Evolutionary conservation across 1,140 invertebrate genomes (phyloP), one percentile per base, ranked within the genome.

Genomic region (Zaprionus vittiger): DNA sequence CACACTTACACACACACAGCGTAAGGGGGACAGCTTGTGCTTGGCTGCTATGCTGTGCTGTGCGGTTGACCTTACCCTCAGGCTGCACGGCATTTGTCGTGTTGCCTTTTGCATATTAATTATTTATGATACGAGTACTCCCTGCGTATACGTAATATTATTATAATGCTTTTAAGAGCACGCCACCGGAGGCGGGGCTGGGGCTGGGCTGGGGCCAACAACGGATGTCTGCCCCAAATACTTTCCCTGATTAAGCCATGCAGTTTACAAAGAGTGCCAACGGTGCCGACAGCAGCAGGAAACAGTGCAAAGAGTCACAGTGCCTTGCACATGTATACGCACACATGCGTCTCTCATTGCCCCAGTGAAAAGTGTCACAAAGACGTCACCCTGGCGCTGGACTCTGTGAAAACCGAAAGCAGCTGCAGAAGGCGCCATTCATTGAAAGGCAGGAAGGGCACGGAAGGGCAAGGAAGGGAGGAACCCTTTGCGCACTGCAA

Each of bases 71-170:
- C 67, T 66, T 59, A 72, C 24, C 28, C 52, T 26, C 41, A 22
- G 59, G 41, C 41, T 73, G 47, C 60, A 61, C 61, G 44, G 56
- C 64, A 66, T 59, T 67, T 67, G 72, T 69, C 72, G 78, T 85
- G 68, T 80, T 86, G 80, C 77, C 74, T 68, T 85, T 74, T 80
- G 69, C 71, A 44, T 67, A 83, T 86, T 86, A 77, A 83, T 87
- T 86, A 86, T 86, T 86, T 83, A 80, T 56, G 68, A 57, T 28
- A 56, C 26, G 82, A 67, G 34, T 60, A 70, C 69, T 67, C 47
- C 38, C 37, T 73, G 67, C 73, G 81, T 89, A 80, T 78, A 78
- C 77, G 80, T 83, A 83, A 86, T 80, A 71, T 80, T 72, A 69
- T 74, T 78, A 87, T 75, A 83, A 86, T 66, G 67, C 83, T 83